Evolutionary conservation across 64 coral and sea anemone genomes (phyloP), one percentile per base, ranked within the genome.

Genomic region (Porites australiensis): DNA sequence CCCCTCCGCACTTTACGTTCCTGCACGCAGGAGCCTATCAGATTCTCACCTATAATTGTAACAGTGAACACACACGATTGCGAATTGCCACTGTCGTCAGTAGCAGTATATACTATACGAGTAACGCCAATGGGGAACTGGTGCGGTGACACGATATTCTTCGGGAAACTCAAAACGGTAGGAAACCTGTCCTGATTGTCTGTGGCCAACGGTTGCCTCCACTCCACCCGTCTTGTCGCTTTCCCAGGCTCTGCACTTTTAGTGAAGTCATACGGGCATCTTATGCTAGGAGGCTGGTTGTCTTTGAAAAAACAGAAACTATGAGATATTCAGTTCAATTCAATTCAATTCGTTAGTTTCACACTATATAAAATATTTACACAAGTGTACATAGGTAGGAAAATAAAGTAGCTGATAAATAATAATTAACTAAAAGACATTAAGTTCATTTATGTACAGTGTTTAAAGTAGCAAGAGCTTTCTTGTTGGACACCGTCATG

Each of bases 91-190:
- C 82, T 94, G 5, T 90, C 84, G 62, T 98, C 96, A 8, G 84
- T 87, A 22, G 93, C 96, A 3, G 86, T 98, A 48, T 95, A 98
- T 2, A 83, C 79, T 19, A 98, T 92, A 16, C 77, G 70, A 18
- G 90, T 91, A 4, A 59, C 84, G 53, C 96, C 96, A 58, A 98
- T 91, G 3, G 89, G 81, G 66, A 98, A 98, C 63, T 94, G 79
- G 48, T 98, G 80, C 3, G 96, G 96, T 19, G 89, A 89, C 47
- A 85, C 52, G 57, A 95, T 90, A 55, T 85, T 37, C 22, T 70
- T 58, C 0, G 93, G 92, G 57, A 58, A 86, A 46, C 82, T 86
- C 12, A 58, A 92, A 46, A 98, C 7, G 77, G 52, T 92, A 16
- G 93, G 82, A 55, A 88, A 72, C 22, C 89, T 61, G 18, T 92